Evolutionary conservation across 2,888 invertebrate species (phyloP).

Genomic region (Glaucopsyche alexis): DNA sequence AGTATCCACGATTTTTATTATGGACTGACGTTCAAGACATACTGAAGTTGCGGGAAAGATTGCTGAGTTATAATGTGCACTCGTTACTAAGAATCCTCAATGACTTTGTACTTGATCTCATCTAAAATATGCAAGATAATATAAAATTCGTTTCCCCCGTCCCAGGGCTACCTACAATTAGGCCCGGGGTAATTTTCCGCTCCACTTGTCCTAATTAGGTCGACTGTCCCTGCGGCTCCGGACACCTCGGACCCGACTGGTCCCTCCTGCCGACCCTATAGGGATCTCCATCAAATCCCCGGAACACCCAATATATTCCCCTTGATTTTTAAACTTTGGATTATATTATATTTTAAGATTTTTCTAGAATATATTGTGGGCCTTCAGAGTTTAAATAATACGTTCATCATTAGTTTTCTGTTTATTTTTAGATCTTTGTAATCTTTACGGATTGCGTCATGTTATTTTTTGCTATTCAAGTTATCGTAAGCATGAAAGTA

Average conservation of each 20-base stretch:
- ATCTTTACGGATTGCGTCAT: no score
- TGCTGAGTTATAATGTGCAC: no score
- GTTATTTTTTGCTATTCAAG: no score
- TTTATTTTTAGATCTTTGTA: no score
- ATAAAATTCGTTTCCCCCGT: background rate
- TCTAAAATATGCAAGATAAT: conserved; percentile 17
- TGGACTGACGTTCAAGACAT: no score
- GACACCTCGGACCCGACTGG: conserved; percentile 37
- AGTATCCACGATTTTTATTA: no score
- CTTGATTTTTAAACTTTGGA: conserved; percentile 4
- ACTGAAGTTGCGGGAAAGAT: no score
- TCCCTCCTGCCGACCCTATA: background rate
- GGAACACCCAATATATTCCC: background rate
- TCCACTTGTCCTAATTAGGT: conserved; percentile 70
- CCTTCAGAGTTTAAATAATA: background rate
- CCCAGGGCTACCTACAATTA: conserved; percentile 50
- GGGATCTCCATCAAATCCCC: conserved; percentile 24
- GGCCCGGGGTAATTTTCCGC: conserved; percentile 68
- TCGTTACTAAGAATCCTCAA: background rate
- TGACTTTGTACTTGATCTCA: background rate
- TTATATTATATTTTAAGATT: background rate
- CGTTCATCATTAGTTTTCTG: no score
- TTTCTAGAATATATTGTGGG: background rate
- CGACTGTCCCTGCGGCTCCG: conserved; percentile 49
- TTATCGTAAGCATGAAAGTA: no score